phyloP scores from a whole-genome alignment of 2,888 invertebrate species.

The Neocrepidodera transversa region DNA sequence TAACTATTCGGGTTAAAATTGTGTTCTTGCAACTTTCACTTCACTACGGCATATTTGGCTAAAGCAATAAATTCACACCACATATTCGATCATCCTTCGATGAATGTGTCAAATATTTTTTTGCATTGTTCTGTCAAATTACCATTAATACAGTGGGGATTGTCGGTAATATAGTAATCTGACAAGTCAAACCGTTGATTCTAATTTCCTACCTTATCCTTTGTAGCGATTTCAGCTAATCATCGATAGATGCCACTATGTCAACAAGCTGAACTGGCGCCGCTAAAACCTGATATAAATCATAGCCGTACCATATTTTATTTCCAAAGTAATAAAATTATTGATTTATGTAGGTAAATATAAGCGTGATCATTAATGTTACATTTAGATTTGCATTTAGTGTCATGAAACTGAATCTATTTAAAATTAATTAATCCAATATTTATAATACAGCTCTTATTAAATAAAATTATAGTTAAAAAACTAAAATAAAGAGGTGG shows the following conservation, averaged over 20 bases:
- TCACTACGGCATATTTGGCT: constrained; percentile 25
- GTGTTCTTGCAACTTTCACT: constrained; percentile 18
- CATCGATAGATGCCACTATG: constrained; percentile 20
- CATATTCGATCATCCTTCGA: constrained; percentile 28
- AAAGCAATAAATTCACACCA: constrained; percentile 21
- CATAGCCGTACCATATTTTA: not conserved
- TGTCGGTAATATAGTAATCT: constrained; percentile 18
- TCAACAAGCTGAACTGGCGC: not conserved
- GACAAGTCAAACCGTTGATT: constrained; percentile 1
- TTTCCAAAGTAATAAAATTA: no score
- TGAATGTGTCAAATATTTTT: constrained; percentile 23
- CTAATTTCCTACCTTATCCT: constrained; percentile 16
- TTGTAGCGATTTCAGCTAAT: not conserved
- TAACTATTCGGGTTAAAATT: not conserved
- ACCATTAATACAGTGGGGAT: constrained; percentile 1
- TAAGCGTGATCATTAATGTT: no score
- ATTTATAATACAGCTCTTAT: no score
- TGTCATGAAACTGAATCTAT: no score
- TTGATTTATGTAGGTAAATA: no score
- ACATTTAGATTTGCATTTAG: no score
- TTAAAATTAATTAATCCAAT: no score
- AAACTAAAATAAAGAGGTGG: no score
- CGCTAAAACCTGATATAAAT: not conserved
- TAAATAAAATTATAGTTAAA: no score
- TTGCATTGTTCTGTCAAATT: constrained; percentile 18